Evolutionary conservation across 2,888 invertebrate species (phyloP).

Genomic region (Scaptodrosophila latifasciaeformis): DNA sequence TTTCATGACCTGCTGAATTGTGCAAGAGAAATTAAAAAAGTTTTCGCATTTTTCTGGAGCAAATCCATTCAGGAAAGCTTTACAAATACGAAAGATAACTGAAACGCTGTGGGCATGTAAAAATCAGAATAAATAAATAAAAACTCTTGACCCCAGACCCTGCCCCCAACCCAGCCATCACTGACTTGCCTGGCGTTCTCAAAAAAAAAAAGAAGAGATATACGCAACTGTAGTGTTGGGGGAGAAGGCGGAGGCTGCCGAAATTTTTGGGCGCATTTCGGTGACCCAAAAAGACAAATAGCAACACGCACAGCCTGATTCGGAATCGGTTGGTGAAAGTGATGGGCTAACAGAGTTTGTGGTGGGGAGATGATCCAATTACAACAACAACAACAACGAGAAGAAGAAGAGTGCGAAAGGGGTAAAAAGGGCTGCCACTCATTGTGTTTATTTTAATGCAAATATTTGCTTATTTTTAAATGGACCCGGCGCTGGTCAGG

Average conservation of each 20-base stretch:
- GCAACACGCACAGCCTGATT: too few relatives aligned
- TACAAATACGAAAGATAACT: too few relatives aligned
- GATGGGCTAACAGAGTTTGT: neutral
- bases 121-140: too few relatives aligned
- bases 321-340: neutral
- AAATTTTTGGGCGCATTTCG: too few relatives aligned
- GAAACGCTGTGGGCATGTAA: too few relatives aligned
- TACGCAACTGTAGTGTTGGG: conserved; percentile 24
- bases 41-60: too few relatives aligned
- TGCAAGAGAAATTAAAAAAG: too few relatives aligned
- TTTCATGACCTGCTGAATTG: too few relatives aligned
- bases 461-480: conserved; percentile 63
- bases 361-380: neutral
- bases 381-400: neutral
- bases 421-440: conserved; percentile 44
- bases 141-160: too few relatives aligned
- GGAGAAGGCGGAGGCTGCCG: neutral
- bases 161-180: too few relatives aligned
- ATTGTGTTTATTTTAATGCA: conserved; percentile 60
- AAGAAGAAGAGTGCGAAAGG: too few relatives aligned
- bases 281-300: conserved; percentile 11
- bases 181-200: conserved; percentile 50
- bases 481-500: conserved; percentile 17
- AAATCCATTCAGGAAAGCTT: too few relatives aligned
- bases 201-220: conserved; percentile 53